phyloP scores from a whole-genome alignment of 2,113 vertebrate species.

The Amblyopsis rosae region DNA sequence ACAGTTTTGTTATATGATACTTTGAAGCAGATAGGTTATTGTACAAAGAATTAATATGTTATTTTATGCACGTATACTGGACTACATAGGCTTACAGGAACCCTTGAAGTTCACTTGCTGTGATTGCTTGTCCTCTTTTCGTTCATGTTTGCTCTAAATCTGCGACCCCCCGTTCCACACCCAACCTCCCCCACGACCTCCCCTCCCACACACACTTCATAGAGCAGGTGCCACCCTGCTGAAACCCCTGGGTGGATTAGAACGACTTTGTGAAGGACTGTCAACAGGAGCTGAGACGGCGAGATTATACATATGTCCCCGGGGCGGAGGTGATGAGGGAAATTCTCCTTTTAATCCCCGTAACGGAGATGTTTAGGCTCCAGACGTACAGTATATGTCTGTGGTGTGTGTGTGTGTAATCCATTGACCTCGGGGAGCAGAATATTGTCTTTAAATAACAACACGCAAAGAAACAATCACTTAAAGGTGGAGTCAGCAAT shows the following conservation, averaged over 20 bases:
- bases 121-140: neutral
- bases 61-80: neutral
- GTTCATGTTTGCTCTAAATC: too few relatives aligned
- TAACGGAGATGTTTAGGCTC: constrained; percentile 17
- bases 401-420: too few relatives aligned
- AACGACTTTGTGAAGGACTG: constrained; percentile 57
- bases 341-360: constrained; percentile 65
- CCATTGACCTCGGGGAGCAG: too few relatives aligned
- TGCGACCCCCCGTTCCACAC: neutral
- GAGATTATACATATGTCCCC: constrained; percentile 60
- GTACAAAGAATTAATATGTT: neutral
- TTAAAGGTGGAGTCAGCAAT: too few relatives aligned
- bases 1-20: too few relatives aligned
- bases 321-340: constrained; percentile 48
- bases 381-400: too few relatives aligned
- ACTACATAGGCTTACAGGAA: neutral
- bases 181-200: neutral
- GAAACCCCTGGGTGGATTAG: constrained; percentile 50
- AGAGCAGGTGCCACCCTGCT: constrained; percentile 59
- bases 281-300: constrained; percentile 48
- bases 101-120: neutral
- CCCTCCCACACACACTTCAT: neutral
- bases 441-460: too few relatives aligned
- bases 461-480: too few relatives aligned
- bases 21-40: too few relatives aligned